Evolutionary conservation across 2,888 invertebrate genomes (phyloP).

Genomic region (Pterobdella sp.): DNA sequence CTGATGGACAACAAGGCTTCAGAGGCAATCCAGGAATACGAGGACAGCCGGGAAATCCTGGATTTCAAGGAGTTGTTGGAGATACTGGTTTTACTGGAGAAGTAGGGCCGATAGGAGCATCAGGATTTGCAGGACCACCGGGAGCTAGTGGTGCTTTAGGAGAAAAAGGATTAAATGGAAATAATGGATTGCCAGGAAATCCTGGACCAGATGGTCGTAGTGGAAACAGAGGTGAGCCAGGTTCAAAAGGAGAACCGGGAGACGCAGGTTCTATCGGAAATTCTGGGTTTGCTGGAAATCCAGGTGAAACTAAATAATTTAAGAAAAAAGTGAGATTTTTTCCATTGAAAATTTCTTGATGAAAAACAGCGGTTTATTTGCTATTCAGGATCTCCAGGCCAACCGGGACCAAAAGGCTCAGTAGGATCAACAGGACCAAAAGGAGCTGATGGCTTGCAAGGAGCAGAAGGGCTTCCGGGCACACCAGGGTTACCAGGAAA

Average conservation of each 20-base stretch:
- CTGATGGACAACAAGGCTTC: slow-evolving; percentile 15
- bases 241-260: slow-evolving; percentile 14
- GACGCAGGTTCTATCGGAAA: slow-evolving; percentile 6
- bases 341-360: not conserved
- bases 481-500: slow-evolving; percentile 30
- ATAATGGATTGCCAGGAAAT: not conserved
- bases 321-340: slow-evolving; percentile 31
- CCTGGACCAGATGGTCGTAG: not conserved
- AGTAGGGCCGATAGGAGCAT: not conserved
- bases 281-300: slow-evolving; percentile 5
- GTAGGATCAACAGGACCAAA: slow-evolving; percentile 34
- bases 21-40: slow-evolving; percentile 21
- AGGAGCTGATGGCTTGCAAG: slow-evolving; percentile 24
- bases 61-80: not conserved
- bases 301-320: slow-evolving; percentile 19
- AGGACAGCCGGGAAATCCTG: slow-evolving; percentile 25
- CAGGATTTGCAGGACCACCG: not conserved
- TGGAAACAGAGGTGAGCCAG: slow-evolving; percentile 17
- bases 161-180: not conserved
- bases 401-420: slow-evolving; percentile 30
- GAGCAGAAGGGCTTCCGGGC: slow-evolving; percentile 29
- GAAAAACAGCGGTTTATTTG: not conserved
- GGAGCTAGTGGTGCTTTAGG: not conserved
- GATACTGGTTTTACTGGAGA: not conserved
- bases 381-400: not conserved